Base-by-base conservation (phyloP, 2,888 invertebrate genomes). In the Drosophila affinis region DNA sequence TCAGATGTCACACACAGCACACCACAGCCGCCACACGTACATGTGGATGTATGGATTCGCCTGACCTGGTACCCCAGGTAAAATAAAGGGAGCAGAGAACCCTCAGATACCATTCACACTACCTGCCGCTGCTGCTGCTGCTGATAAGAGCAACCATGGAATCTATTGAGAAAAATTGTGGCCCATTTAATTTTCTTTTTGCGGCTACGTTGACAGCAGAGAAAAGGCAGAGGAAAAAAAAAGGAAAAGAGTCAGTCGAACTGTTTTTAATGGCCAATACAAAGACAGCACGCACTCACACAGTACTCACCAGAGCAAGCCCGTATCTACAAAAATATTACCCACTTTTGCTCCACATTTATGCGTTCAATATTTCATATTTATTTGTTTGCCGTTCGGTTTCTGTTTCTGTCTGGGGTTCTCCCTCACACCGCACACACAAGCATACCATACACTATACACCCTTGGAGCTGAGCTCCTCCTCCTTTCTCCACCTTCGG, bases 361-460 rank as follows among this genome's bases (percentile, higher is more conserved):
- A 74, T 71, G 80, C 76, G 82, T 81, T 81, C 85, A 85, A 85
- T 87, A 85, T 87, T 79, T 89, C 88, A 87, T 85, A 79, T 87
- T 87, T 84, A 84, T 88, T 84, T 87, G 70, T 58, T 81, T 79
- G 64, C 72, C 62, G 67, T 70, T 72, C 68, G 67, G 53, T 61
- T 59, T 51, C 49, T 51, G 56, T 49, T 59, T 59, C 34, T 59
- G 45, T 59, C 39, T 53, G 47, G n/a, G 10, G 21, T 34, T 51
- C 60, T 39, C 58, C 56, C 52, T 56, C 55, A 21, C 56, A 48
- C 53, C 49, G 54, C 55, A 27, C 59, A 51, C 49, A 59, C 61
- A 56, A 57, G 27, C 39, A 52, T 24, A 2, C 29, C 29, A 9
- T 29, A 29, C 53, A 65, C 34, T 12, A 34, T 21, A 27, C 12